These are phyloP conservation scores for Limosa lapponica DNA, from an alignment of 2,797 vertebrate species.

Conservation along the genomic window DNA sequence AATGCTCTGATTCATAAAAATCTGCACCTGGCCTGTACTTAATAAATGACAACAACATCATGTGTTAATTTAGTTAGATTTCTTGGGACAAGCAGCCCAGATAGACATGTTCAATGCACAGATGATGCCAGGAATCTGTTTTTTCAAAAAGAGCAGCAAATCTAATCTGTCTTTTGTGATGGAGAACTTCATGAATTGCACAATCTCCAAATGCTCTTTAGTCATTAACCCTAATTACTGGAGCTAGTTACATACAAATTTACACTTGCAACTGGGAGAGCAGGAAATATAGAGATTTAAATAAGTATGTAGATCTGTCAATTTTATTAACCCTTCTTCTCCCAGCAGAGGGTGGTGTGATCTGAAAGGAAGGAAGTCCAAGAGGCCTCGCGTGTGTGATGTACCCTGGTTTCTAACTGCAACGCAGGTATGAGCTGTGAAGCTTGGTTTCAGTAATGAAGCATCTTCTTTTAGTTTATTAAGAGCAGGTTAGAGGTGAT, in stretches of 20 bases:
- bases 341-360: neutral
- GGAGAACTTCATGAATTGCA: neutral
- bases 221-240: constrained; percentile 33
- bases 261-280: neutral
- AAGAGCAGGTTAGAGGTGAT: constrained; percentile 14
- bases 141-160: neutral
- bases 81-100: neutral
- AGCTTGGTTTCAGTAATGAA: neutral
- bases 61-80: neutral
- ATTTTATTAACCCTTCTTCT: neutral
- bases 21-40: neutral
- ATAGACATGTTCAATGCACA: neutral
- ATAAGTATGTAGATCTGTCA: neutral
- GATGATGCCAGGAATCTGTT: neutral
- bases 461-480: neutral
- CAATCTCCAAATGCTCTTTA: constrained; percentile 1
- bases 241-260: neutral
- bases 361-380: neutral
- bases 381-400: rapidly evolving
- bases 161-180: neutral
- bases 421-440: neutral
- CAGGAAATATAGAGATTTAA: neutral
- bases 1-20: neutral
- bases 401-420: neutral
- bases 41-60: neutral